Evolutionary conservation across 2,888 invertebrate genomes (phyloP).

Genomic region (Diarsia rubi): DNA sequence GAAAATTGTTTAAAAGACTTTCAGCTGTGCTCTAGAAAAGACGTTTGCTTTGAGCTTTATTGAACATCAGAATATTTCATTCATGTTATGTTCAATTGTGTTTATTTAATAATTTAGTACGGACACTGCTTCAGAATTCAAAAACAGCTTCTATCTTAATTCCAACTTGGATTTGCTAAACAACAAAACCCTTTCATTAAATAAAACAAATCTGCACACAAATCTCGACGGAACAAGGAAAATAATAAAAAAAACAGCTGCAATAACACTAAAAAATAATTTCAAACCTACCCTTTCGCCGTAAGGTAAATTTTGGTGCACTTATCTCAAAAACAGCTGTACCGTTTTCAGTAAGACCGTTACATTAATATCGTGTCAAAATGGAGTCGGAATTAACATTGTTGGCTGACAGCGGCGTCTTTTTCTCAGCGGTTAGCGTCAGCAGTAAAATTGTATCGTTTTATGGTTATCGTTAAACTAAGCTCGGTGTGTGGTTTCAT

Average conservation of each 20-base stretch:
- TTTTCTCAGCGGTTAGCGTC: conserved; percentile 64
- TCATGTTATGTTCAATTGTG: background rate
- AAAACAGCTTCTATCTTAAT: background rate
- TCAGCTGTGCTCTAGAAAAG: background rate
- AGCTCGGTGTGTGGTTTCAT: conserved; percentile 78
- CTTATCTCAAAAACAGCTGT: conserved; percentile 52
- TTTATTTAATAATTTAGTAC: background rate
- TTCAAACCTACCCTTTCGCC: conserved; percentile 33
- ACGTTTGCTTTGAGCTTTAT: background rate
- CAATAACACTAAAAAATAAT: conserved; percentile 56
- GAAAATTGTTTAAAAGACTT: conserved; percentile 1
- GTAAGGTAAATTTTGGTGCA: conserved; percentile 42
- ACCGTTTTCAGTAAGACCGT: conserved; percentile 34
- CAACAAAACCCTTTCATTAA: conserved; percentile 22
- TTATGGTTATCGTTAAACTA: conserved; percentile 84
- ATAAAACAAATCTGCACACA: conserved; percentile 30
- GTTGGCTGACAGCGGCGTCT: conserved; percentile 57
- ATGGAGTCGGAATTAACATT: conserved; percentile 54
- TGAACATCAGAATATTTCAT: background rate
- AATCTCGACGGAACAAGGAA: conserved; percentile 42
- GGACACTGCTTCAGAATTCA: background rate
- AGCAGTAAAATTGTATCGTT: conserved; percentile 83
- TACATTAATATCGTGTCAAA: conserved; percentile 49
- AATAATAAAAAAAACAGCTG: conserved; percentile 38
- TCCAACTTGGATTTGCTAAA: conserved; percentile 2